Conservation (phyloP, 2,888 invertebrate genomes). For the Lissocephala sabroskyi region DNA sequence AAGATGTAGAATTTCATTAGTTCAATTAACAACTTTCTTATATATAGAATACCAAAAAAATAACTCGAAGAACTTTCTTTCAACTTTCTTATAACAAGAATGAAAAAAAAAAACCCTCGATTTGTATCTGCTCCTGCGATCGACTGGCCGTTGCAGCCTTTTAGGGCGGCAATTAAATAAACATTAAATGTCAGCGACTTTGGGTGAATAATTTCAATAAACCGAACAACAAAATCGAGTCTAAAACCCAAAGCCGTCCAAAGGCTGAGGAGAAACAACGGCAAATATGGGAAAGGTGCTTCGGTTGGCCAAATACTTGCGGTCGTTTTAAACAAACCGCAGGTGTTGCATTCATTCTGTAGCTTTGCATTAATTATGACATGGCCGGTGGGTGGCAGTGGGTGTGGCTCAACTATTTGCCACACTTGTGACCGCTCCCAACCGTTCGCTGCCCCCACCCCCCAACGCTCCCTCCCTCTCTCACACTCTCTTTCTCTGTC, state of each 20-base stretch:
- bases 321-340: slow-evolving; percentile 72
- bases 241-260: too few relatives aligned
- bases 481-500: too few relatives aligned
- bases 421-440: slow-evolving; percentile 42
- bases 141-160: slow-evolving; percentile 5
- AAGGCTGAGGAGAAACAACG: too few relatives aligned
- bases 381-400: slow-evolving; percentile 28
- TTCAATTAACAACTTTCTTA: too few relatives aligned
- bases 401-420: slow-evolving; percentile 52
- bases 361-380: slow-evolving; percentile 73
- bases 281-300: too few relatives aligned
- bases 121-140: too few relatives aligned
- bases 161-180: slow-evolving; percentile 51
- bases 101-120: too few relatives aligned
- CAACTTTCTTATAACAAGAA: too few relatives aligned
- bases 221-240: not conserved
- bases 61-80: too few relatives aligned
- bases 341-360: slow-evolving; percentile 72
- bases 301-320: slow-evolving; percentile 44
- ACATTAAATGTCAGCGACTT: slow-evolving; percentile 57
- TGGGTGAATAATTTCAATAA: slow-evolving; percentile 34
- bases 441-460: slow-evolving; percentile 1
- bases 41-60: too few relatives aligned
- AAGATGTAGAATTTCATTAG: too few relatives aligned
- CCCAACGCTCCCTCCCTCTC: too few relatives aligned